These are phyloP conservation scores for Drosophila santomea DNA, from an alignment of 1,140 invertebrate genomes.

Conservation along the genomic window DNA sequence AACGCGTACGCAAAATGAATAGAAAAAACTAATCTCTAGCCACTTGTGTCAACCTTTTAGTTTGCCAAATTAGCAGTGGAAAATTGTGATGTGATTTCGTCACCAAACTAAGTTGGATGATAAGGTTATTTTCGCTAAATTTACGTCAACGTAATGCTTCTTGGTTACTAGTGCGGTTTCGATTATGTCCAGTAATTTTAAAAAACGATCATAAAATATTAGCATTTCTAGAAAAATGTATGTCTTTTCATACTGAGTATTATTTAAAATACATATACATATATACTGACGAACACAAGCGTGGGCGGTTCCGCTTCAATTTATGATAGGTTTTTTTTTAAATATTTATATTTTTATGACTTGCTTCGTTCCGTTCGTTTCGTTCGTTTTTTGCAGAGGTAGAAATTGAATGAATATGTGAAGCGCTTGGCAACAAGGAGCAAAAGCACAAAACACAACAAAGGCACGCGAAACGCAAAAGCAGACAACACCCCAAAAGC, in stretches of 20 bases:
- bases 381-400: constrained; percentile 15
- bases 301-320: background rate
- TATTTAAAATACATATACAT: too few species aligned
- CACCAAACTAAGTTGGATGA: background rate
- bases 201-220: too few species aligned
- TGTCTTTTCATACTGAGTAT: too few species aligned
- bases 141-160: too few species aligned
- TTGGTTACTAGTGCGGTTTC: too few species aligned
- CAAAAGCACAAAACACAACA: constrained; percentile 6
- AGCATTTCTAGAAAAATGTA: too few species aligned
- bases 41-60: constrained; percentile 46
- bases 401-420: constrained; percentile 27
- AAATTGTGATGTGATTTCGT: constrained; percentile 30
- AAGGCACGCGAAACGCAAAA: constrained; percentile 20
- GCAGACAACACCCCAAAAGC: constrained; percentile 5
- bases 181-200: too few species aligned
- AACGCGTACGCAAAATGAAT: constrained; percentile 4
- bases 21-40: constrained; percentile 32
- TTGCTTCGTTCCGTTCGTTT: constrained; percentile 24
- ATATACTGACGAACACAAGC: too few species aligned
- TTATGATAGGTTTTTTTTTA: background rate
- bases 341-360: background rate
- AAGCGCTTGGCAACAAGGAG: constrained; percentile 40
- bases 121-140: background rate
- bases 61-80: constrained; percentile 46